Evolutionary conservation across 2,113 vertebrate genomes (phyloP).

Genomic region (Excalfactoria chinensis): DNA sequence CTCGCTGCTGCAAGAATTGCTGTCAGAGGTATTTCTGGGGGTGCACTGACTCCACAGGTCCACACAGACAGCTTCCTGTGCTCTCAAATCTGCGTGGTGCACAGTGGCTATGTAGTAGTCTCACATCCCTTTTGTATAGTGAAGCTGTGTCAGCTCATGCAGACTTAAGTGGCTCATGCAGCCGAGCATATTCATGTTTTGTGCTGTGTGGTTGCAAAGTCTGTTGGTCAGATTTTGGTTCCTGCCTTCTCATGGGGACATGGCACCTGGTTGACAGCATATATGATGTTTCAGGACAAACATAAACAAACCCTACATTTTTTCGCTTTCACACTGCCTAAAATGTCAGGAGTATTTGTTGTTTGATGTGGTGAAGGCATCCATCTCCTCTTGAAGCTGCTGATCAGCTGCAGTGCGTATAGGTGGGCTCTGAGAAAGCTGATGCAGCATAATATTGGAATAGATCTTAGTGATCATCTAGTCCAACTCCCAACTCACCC

Average conservation of each 20-base stretch:
- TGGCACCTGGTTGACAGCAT: background rate
- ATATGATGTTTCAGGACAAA: slow-evolving; percentile 21
- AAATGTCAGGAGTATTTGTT: background rate
- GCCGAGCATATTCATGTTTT: rapidly evolving
- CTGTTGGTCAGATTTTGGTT: background rate
- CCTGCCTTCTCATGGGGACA: slow-evolving; percentile 2
- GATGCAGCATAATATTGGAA: too few species aligned
- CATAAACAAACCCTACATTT: background rate
- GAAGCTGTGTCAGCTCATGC: background rate
- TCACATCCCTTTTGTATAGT: rapidly evolving
- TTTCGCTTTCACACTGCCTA: background rate
- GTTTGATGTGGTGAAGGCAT: background rate
- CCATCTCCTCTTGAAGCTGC: background rate
- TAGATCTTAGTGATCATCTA: too few species aligned
- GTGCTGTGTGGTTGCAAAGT: background rate
- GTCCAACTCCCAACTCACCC: too few species aligned
- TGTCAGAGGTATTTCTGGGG: background rate
- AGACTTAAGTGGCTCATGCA: rapidly evolving
- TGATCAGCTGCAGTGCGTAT: background rate
- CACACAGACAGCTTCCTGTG: background rate
- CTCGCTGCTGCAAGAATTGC: background rate
- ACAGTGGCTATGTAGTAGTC: background rate
- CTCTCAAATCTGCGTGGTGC: rapidly evolving
- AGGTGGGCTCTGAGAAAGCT: background rate
- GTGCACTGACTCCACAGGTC: background rate